phyloP scores from a whole-genome alignment of 92 coral and sea anemone genomes.

The Epizoanthus stellaris region DNA sequence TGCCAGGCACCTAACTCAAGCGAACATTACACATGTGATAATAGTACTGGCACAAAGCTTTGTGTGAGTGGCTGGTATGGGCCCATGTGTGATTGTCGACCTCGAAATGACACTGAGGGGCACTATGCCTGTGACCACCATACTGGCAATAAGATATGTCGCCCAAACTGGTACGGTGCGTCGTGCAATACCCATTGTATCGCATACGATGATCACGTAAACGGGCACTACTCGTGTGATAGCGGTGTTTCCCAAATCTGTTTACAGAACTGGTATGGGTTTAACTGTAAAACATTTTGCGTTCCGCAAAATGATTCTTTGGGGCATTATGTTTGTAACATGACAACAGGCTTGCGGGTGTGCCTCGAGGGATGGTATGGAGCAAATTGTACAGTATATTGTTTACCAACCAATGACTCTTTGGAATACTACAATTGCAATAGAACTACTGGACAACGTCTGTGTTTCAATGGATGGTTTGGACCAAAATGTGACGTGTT shows the following conservation, averaged over 20 bases:
- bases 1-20: slow-evolving; percentile 66
- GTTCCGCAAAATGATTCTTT: slow-evolving; percentile 12
- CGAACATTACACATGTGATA: slow-evolving; percentile 67
- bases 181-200: slow-evolving; percentile 21
- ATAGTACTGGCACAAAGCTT: slow-evolving; percentile 55
- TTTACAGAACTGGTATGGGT: slow-evolving; percentile 33
- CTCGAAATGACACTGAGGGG: slow-evolving; percentile 24
- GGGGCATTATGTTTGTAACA: slow-evolving; percentile 22
- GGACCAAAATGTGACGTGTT: slow-evolving; percentile 13
- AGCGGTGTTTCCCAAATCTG: slow-evolving; percentile 25
- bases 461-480: slow-evolving; percentile 13
- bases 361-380: slow-evolving; percentile 63
- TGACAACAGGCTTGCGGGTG: slow-evolving; percentile 53
- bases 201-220: slow-evolving; percentile 21
- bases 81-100: too few relatives aligned
- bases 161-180: slow-evolving; percentile 29
- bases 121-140: background rate
- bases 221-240: slow-evolving; percentile 42
- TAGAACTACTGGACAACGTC: slow-evolving; percentile 34
- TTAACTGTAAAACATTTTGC: slow-evolving; percentile 29
- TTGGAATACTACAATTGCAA: slow-evolving; percentile 6
- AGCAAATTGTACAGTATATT: too few relatives aligned
- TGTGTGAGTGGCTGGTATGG: slow-evolving; percentile 72
- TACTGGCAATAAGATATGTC: slow-evolving; percentile 26
- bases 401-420: too few relatives aligned